Base-by-base conservation (phyloP, 2,113 vertebrate species). In the Pungitius pungitius region DNA sequence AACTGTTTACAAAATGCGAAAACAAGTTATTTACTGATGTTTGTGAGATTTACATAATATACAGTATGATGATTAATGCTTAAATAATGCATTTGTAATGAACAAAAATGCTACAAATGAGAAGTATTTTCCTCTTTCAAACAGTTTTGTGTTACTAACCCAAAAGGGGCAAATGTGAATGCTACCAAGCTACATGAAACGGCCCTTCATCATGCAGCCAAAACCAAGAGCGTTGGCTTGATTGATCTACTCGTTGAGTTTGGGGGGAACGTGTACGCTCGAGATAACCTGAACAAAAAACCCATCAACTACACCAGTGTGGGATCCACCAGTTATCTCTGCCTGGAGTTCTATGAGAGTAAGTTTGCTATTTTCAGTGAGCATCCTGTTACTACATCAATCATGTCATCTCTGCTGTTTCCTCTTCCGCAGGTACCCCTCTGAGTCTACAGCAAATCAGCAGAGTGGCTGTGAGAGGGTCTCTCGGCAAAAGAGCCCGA, bases 141-240 rank as follows among this genome's bases (percentile, higher is more conserved):
- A 6, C 24, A 24, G 1, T 42, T 39, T 69, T 39, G 6, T 51
- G 13, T 70, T 56, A 66, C 20, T 72, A 2, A 17, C 10, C 40
- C 40, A 42, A 27, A 73, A 98, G 97, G 97, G 37, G 96, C 97
- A 59, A 98, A 99, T 0, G 97, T 98, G 80, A 99, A 98, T 0
- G 96, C 96, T 0, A 95, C 96, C 7, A 97, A 97, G 75, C 93
- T 99, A 14, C 96, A 98, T 0, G 96, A 98, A 93, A 99, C 96
- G 0, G 96, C 97, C 0, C 95, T 99, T 2, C 97, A 99, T 70
- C 95, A 96, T 0, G 97, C 96, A 0, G 97, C 96, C 22, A 97
- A 96, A 83, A 92, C 92, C 43, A 94, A 92, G 39, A 96, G 94
- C 0, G 90, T 87, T 0, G 93, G 94, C 26, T 89, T 99, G 82